Percentiles rank a stretch among this genome's conserved stretches.
Conservation (phyloP, 2,888 invertebrate species). For the Leucophenga montana region DNA sequence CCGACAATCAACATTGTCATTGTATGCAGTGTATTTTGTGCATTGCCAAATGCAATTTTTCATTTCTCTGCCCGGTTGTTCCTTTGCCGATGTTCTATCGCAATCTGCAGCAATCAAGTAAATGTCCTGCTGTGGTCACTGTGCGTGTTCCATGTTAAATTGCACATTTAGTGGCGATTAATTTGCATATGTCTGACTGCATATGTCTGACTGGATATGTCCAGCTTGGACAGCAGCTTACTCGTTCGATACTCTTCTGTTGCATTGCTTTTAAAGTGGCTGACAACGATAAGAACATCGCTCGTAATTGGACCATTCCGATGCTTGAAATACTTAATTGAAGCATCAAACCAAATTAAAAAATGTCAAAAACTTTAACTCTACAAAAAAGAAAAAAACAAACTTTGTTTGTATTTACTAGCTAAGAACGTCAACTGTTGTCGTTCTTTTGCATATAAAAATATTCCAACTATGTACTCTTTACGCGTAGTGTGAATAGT, state of each 20-base stretch:
- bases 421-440: no score
- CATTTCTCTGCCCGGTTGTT: not conserved
- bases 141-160: conserved; percentile 5
- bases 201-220: no score
- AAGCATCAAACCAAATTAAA: conserved; percentile 1
- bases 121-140: not conserved
- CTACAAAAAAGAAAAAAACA: no score
- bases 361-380: not conserved
- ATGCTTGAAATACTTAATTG: conserved; percentile 16
- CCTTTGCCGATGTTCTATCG: not conserved
- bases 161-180: conserved; percentile 19
- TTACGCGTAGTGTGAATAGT: no score
- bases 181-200: conserved; percentile 14
- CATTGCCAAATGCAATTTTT: conserved; percentile 20
- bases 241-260: no score
- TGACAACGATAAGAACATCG: no score
- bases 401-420: no score
- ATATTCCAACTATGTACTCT: no score
- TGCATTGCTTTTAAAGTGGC: no score
- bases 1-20: conserved; percentile 20
- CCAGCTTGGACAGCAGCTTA: no score
- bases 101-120: not conserved
- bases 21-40: not conserved
- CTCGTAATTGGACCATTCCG: conserved; percentile 8
- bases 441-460: no score